Evolutionary conservation across 2,797 vertebrate species (phyloP), one percentile per base, ranked within the genome.

Genomic region (Epinephelus malabaricus): DNA sequence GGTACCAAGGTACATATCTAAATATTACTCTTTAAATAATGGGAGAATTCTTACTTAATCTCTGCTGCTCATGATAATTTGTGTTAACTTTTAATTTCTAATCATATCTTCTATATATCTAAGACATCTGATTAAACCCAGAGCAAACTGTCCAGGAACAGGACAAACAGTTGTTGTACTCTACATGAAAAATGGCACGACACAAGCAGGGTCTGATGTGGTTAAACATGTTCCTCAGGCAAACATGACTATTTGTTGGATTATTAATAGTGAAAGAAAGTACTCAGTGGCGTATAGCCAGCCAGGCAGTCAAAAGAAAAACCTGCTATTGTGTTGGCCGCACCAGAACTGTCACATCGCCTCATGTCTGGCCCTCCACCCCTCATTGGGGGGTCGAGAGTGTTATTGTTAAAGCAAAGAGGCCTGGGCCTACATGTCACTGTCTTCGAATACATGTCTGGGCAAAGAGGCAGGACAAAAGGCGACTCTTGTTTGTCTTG

Each of bases 341-440:
- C 92, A 94, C 94, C 90, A 95, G 91, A 95, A 95, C 95, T 96
- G 95, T 96, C 95, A 96, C 94, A 95, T 95, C 88, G 92, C 92
- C 87, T 96, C 94, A 95, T 87, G 95, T 96, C 95, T 93, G 89
- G 88, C 88, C 88, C 92, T 93, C 89, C 91, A 92, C 78, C 83
- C 86, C 95, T 89, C 94, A 87, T 86, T 93, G 90, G 94, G 95
- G 94, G 93, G 93, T 95, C 89, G 81, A 83, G 85, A 79, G 87
- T 81, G 83, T 93, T 92, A 95, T 96, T 96, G 95, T 96, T 94
- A 89, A 85, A 89, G 86, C 78, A 79, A 83, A 80, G 92, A 91
- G 93, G 89, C 91, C 91, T 88, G 66, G 90, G 87, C 81, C 89
- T 74, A 61, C 93, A 91, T 76, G 67, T 92, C 92, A 85, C 86